phyloP scores from a whole-genome alignment of 2,888 invertebrate genomes.

The Nemoura dubitans region DNA sequence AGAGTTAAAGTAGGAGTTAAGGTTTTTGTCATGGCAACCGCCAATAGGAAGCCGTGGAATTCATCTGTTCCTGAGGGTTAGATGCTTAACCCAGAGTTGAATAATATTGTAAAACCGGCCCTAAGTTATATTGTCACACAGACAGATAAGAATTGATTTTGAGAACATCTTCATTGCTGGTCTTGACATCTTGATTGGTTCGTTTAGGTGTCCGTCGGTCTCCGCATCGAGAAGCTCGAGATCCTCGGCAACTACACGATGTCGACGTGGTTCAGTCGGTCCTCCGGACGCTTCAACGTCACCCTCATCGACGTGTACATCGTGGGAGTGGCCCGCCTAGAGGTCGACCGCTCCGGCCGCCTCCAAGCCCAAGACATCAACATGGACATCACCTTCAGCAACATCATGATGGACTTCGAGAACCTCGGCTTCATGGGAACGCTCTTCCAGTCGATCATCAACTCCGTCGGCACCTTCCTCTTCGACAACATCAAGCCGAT shows the following conservation, averaged over 20 bases:
- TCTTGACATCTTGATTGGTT: too few species aligned
- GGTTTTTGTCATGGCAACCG: too few species aligned
- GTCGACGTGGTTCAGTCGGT: slow-evolving; percentile 73
- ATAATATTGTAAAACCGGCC: too few species aligned
- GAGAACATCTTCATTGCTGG: too few species aligned
- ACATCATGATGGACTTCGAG: slow-evolving; percentile 82
- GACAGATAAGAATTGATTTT: too few species aligned
- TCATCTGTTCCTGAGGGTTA: too few species aligned
- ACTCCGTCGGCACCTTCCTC: slow-evolving; percentile 81
- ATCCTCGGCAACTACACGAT: slow-evolving; percentile 81
- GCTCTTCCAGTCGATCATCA: slow-evolving; percentile 77
- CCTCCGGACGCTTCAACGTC: slow-evolving; percentile 80
- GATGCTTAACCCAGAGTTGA: too few species aligned
- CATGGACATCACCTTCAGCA: slow-evolving; percentile 80
- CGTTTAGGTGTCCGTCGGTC: slow-evolving; percentile 74
- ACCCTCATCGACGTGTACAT: slow-evolving; percentile 76
- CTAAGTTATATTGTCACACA: too few species aligned
- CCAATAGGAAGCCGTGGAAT: too few species aligned
- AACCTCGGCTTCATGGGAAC: slow-evolving; percentile 81
- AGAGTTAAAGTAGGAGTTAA: too few species aligned
- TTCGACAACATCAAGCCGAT: slow-evolving; percentile 90
- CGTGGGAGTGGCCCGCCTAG: slow-evolving; percentile 73
- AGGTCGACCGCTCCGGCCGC: slow-evolving; percentile 77
- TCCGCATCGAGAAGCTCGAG: slow-evolving; percentile 75
- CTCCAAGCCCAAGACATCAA: slow-evolving; percentile 80